phyloP scores from a whole-genome alignment of 2,113 vertebrate genomes.

The Hemichromis elongatus region DNA sequence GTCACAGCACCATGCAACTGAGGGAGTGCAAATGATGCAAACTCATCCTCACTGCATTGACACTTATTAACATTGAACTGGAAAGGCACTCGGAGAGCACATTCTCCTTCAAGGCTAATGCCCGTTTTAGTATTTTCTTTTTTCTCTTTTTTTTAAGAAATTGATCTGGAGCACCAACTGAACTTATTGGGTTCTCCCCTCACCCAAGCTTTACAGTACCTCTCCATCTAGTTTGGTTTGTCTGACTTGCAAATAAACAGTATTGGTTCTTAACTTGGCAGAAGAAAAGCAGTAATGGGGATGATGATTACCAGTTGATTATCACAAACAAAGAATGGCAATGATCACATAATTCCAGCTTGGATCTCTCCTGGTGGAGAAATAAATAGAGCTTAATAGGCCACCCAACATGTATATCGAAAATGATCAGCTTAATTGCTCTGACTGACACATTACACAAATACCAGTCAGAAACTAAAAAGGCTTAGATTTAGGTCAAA shows the following conservation, averaged over 20 bases:
- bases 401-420: not conserved
- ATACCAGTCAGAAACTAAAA: not conserved
- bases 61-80: slow-evolving; percentile 16
- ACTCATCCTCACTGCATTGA: slow-evolving; percentile 13
- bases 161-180: not conserved
- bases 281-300: not conserved
- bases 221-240: not conserved
- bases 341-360: not conserved
- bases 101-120: not conserved
- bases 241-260: not conserved
- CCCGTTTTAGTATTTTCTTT: not conserved
- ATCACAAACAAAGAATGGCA: not conserved
- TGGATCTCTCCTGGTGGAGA: not conserved
- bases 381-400: slow-evolving; percentile 6
- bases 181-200: not conserved
- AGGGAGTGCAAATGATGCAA: slow-evolving; percentile 17
- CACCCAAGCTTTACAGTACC: not conserved
- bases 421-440: not conserved
- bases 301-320: not conserved
- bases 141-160: not conserved
- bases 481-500: not conserved
- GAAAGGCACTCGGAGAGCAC: not conserved
- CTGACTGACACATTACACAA: not conserved
- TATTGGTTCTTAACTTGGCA: not conserved
- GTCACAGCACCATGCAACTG: not conserved